Evolutionary conservation across 1,140 invertebrate species (phyloP).

Genomic region (Drosophila parabipectinata): DNA sequence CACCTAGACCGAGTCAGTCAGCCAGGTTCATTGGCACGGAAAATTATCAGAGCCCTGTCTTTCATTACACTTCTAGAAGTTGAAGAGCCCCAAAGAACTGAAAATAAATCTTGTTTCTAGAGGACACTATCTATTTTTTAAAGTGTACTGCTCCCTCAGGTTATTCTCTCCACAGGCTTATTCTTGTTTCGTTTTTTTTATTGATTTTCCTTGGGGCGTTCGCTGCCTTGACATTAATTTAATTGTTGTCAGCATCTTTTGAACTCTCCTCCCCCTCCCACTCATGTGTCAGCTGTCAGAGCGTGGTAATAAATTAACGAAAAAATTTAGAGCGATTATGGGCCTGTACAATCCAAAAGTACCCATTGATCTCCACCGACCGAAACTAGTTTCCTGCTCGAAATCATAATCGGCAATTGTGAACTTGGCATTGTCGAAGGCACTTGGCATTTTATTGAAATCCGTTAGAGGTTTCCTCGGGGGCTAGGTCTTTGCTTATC

Average conservation of each 20-base stretch:
- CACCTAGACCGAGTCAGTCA: constrained; percentile 36
- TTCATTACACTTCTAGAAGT: not conserved
- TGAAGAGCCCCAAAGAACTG: not conserved
- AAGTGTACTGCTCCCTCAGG: constrained; percentile 19
- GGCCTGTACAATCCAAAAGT: constrained; percentile 51
- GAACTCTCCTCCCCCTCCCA: constrained; percentile 48
- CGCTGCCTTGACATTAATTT: constrained; percentile 74
- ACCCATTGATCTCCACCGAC: constrained; percentile 69
- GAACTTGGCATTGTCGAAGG: constrained; percentile 37
- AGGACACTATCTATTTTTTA: not conserved
- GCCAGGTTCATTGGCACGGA: constrained; percentile 68
- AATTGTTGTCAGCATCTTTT: constrained; percentile 82
- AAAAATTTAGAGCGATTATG: constrained; percentile 75
- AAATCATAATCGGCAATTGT: constrained; percentile 29
- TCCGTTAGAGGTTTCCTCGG: constrained; percentile 51
- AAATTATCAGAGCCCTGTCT: constrained; percentile 54
- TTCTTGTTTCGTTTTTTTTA: constrained; percentile 46
- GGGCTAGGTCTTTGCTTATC: constrained; percentile 32
- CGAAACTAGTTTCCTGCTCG: constrained; percentile 66
- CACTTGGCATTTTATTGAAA: constrained; percentile 32
- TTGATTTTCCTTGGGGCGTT: constrained; percentile 61
- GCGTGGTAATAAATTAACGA: constrained; percentile 66
- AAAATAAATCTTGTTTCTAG: not conserved
- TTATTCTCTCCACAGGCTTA: constrained; percentile 31
- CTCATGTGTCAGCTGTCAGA: constrained; percentile 57